A percentile compares a stretch with the other conserved stretches of the same genome.
phyloP scores from a whole-genome alignment of 2,797 vertebrate genomes.

The Pogonophryne albipinna region DNA sequence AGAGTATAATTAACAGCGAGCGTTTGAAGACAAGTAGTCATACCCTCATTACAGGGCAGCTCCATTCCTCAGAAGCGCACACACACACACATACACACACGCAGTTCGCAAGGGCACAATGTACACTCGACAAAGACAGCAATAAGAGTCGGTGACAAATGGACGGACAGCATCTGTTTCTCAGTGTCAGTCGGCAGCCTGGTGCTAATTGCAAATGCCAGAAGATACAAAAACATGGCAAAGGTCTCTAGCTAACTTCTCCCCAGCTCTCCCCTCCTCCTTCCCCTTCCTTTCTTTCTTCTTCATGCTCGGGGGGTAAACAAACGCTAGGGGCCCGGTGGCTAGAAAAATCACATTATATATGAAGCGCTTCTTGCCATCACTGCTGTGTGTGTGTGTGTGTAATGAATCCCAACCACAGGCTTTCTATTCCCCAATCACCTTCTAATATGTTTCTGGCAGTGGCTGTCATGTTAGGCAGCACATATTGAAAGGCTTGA shows the following conservation, averaged over 20 bases:
- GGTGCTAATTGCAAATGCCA: constrained; percentile 83
- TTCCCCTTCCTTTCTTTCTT: constrained; percentile 18
- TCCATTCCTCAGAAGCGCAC: constrained; percentile 40
- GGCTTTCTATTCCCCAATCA: constrained; percentile 57
- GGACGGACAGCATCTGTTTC: constrained; percentile 80
- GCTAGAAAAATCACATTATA: constrained; percentile 78
- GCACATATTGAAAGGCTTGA: constrained; percentile 36
- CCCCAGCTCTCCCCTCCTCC: constrained; percentile 15
- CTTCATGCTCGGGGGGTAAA: constrained; percentile 81
- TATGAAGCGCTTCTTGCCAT: constrained; percentile 61
- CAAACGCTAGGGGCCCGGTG: constrained; percentile 71
- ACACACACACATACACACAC: constrained; percentile 9
- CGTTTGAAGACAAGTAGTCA: constrained; percentile 65
- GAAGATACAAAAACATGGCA: constrained; percentile 75
- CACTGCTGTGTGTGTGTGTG: constrained; percentile 45
- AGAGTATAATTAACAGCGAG: constrained; percentile 67
- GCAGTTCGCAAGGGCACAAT: constrained; percentile 45
- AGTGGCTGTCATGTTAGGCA: constrained; percentile 50
- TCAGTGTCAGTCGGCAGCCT: constrained; percentile 64
- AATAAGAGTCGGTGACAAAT: constrained; percentile 72
- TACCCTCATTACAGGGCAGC: constrained; percentile 69
- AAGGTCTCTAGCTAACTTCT: constrained; percentile 76
- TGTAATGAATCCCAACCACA: constrained; percentile 64
- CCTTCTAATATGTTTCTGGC: constrained; percentile 61
- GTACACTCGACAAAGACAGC: constrained; percentile 57